phyloP scores from a whole-genome alignment of 2,888 invertebrate species.

The Syrphus vitripennis region DNA sequence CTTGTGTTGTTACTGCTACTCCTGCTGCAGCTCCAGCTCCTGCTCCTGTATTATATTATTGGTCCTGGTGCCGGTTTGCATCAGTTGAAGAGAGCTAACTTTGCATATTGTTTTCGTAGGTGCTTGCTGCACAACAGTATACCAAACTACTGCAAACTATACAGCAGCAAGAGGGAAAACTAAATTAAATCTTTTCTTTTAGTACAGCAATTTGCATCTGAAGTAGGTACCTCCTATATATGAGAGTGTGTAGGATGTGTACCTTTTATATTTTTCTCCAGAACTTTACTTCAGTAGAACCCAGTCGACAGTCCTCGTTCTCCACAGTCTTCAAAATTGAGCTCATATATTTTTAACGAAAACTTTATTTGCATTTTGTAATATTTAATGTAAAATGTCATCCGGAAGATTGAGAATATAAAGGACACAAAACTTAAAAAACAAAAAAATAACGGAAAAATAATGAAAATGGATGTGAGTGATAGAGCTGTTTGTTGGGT shows the following conservation, averaged over 20 bases:
- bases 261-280: background rate
- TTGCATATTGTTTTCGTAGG: conserved; percentile 62
- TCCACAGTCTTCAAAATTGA: background rate
- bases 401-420: conserved; percentile 23
- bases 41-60: conserved; percentile 21
- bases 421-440: conserved; percentile 1
- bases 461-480: background rate
- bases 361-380: conserved; percentile 67
- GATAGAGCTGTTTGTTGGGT: conserved; percentile 6
- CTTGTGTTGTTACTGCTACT: background rate
- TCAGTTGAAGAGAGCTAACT: conserved; percentile 28
- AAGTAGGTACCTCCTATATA: no score
- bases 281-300: background rate
- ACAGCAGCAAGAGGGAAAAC: conserved; percentile 18
- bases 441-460: background rate
- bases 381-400: conserved; percentile 60
- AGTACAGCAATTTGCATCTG: conserved; percentile 61
- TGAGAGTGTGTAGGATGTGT: background rate
- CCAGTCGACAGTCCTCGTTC: background rate
- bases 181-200: conserved; percentile 67
- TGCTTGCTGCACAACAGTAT: background rate
- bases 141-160: no score
- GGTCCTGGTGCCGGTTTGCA: background rate
- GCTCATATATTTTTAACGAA: conserved; percentile 52
- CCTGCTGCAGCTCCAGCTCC: no score